Conservation (phyloP, 2,113 vertebrate genomes). For the Brachypodius melanocephalos region DNA sequence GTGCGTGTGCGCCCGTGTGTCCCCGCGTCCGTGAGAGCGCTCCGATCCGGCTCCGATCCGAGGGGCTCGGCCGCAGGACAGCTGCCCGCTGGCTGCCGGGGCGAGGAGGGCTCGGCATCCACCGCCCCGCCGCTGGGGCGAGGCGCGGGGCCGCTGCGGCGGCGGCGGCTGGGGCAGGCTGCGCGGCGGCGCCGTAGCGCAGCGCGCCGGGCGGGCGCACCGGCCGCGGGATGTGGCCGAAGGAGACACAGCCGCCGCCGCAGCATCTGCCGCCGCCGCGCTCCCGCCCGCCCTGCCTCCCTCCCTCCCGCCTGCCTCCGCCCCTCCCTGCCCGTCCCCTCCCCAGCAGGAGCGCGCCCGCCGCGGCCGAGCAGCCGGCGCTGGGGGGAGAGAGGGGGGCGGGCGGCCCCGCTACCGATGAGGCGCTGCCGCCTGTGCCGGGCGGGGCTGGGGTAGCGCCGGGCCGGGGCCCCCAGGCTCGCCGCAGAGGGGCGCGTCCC, state of each 20-base stretch:
- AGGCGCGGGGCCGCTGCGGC: not conserved
- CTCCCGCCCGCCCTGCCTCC: not conserved
- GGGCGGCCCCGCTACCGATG: not conserved
- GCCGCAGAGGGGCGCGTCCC: not conserved
- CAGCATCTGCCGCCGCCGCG: constrained; percentile 15
- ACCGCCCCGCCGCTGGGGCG: not conserved
- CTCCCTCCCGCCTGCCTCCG: not conserved
- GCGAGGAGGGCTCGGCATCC: not conserved
- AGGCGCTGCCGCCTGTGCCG: not conserved
- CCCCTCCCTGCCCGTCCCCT: constrained; percentile 17
- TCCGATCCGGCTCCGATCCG: not conserved
- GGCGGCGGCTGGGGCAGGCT: not conserved
- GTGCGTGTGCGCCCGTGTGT: not conserved
- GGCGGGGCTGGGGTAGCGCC: not conserved
- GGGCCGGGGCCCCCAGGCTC: not conserved
- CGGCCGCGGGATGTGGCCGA: constrained; percentile 34
- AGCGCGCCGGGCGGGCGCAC: constrained; percentile 1
- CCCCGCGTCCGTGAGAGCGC: not conserved
- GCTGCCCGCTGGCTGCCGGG: not conserved
- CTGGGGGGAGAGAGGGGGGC: not conserved
- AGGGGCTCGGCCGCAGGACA: not conserved
- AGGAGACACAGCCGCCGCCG: not conserved
- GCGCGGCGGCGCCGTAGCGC: no score
- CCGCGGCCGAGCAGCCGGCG: constrained; percentile 1
- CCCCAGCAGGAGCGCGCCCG: constrained; percentile 56